Base-by-base conservation (phyloP, 2,113 vertebrate species). In the Hippocampus abdominalis region DNA sequence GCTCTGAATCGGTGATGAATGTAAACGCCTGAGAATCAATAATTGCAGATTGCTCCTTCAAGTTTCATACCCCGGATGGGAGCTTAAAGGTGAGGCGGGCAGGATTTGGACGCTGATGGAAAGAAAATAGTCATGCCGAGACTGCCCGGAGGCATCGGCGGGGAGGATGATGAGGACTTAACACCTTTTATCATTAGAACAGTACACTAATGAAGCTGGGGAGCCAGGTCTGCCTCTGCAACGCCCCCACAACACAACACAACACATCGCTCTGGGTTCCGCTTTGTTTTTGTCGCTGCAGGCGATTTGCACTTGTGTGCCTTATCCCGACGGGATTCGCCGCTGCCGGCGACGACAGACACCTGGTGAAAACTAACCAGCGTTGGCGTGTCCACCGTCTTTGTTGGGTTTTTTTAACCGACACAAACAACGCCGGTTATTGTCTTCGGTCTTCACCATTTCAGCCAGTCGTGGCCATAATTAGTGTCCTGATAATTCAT, bases 211-310 rank as follows among this genome's bases (percentile, higher is more conserved):
- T 25, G 66, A 57, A 68, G 53, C 66, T 49, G 39, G 72, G 67
- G 54, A 57, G 1, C 67, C 15, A 25, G 65, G 32, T 69, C 13
- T 48, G 56, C 69, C 53, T 56, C 54, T 12, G 61, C 39, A 21
- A 4, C 23, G 2, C 7, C 66, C 56, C 62, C 53, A 0, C 76
- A 70, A 57, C 1, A 2, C 32, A 36, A 32, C 32, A 6, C 29
- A n/a, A 54, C 71, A 51, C 76, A 87, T 69, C 4, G n/a, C 76
- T 60, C 42, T 8, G 32, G 77, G 70, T 66, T 70, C 36, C 61
- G 64, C 6, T 72, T 32, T 60, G 27, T 20, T 60, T 44, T 27
- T 49, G 49, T 53, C 73, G 76, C 65, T 32, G 67, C 70, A 49
- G 74, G 78, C 32, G 27, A 36, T 65, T 64, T 48, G 25, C 60